Evolutionary conservation across 2,797 vertebrate genomes (phyloP).

Genomic region (Allobates femoralis): DNA sequence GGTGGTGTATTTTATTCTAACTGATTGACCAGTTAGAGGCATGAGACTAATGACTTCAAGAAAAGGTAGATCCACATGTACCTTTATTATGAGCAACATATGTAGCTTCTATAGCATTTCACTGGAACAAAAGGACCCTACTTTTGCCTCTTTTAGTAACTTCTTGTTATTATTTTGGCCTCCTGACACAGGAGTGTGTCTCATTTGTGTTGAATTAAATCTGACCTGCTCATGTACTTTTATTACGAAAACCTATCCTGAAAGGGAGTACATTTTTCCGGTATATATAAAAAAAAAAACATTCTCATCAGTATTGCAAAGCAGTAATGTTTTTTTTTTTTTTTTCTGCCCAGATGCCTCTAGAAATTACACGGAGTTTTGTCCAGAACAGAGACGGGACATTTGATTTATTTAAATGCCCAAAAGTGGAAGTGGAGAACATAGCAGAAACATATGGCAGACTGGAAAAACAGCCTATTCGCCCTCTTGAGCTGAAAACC

Average conservation of each 20-base stretch:
- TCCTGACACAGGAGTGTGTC: no score
- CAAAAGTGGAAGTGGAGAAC: slow-evolving; percentile 80
- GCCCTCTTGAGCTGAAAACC: slow-evolving; percentile 89
- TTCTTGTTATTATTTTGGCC: no score
- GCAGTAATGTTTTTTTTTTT: not conserved
- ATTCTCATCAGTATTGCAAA: not conserved
- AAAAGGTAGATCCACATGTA: no score
- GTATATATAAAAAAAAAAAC: no score
- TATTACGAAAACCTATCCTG: not conserved
- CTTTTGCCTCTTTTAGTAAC: no score
- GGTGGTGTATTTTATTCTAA: no score
- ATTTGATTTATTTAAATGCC: slow-evolving; percentile 82
- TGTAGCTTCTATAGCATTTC: no score
- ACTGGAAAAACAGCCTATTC: slow-evolving; percentile 80
- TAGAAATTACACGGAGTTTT: slow-evolving; percentile 90
- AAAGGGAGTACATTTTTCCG: not conserved
- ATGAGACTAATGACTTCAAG: no score
- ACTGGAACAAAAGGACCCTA: not conserved
- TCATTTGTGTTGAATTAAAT: no score
- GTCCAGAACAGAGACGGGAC: slow-evolving; percentile 88
- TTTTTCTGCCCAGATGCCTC: slow-evolving; percentile 78
- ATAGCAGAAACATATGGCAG: slow-evolving; percentile 72
- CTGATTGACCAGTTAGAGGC: no score
- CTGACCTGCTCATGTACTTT: not conserved
- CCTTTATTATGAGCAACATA: no score